These are phyloP conservation scores for Caenorhabditis angaria DNA, from an alignment of 2,888 invertebrate genomes.

Conservation along the genomic window DNA sequence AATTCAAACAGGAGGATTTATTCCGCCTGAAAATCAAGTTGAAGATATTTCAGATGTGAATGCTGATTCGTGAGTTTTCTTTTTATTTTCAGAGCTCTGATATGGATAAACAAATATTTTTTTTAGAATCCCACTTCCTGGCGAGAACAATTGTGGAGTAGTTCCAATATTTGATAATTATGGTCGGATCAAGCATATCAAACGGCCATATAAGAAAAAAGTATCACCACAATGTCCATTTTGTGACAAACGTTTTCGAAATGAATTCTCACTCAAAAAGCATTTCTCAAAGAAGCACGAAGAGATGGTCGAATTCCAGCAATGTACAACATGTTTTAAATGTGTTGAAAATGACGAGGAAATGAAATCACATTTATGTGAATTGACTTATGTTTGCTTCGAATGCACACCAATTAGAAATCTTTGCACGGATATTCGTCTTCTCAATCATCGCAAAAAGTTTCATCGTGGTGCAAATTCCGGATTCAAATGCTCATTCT, in stretches of 20 bases:
- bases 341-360: conserved; percentile 56
- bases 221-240: conserved; percentile 72
- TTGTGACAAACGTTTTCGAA: conserved; percentile 72
- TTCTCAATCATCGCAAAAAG: conserved; percentile 52
- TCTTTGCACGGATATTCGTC: conserved; percentile 60
- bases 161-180: conserved; percentile 62
- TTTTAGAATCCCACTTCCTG: conserved; percentile 69
- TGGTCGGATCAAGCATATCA: conserved; percentile 60
- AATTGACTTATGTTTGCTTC: conserved; percentile 69
- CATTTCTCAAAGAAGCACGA: conserved; percentile 65
- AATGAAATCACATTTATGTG: conserved; percentile 61
- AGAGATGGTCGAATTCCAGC: conserved; percentile 65
- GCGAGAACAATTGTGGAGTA: conserved; percentile 65
- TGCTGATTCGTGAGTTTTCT: conserved; percentile 15
- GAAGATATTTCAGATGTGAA: conserved; percentile 34
- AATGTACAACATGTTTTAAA: conserved; percentile 71
- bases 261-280: conserved; percentile 70
- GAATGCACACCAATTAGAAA: conserved; percentile 71
- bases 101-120: not conserved
- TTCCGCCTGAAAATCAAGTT: conserved; percentile 67
- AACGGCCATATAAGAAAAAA: conserved; percentile 69
- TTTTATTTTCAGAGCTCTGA: not conserved
- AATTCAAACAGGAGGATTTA: conserved; percentile 68
- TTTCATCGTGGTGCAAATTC: conserved; percentile 57
- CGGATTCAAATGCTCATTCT: conserved; percentile 63